Evolutionary conservation across 2,797 vertebrate genomes (phyloP).

Genomic region (Lemur catta): DNA sequence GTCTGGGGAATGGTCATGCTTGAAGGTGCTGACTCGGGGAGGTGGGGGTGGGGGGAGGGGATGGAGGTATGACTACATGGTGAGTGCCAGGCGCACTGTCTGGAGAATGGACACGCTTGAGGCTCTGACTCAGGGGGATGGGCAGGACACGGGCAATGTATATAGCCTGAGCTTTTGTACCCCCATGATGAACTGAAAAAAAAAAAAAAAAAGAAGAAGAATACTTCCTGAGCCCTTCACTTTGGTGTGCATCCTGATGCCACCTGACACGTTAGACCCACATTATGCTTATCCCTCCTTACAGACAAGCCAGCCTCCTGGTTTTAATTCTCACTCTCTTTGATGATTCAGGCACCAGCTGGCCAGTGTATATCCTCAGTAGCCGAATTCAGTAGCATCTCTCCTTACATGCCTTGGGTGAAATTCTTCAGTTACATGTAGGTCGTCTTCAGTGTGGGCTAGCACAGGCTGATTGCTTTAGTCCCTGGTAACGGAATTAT

Average conservation of each 20-base stretch:
- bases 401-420: background rate
- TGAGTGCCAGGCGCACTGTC: too few species aligned
- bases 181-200: too few species aligned
- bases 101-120: too few species aligned
- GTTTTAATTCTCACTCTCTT: background rate
- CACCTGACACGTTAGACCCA: background rate
- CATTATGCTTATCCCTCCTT: background rate
- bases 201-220: too few species aligned
- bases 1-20: too few species aligned
- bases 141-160: too few species aligned
- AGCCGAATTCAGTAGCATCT: background rate
- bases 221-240: background rate
- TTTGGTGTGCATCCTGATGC: background rate
- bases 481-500: background rate
- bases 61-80: too few species aligned
- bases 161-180: too few species aligned
- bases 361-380: background rate
- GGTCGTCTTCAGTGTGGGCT: background rate
- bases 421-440: background rate
- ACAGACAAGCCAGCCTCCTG: background rate
- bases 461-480: background rate
- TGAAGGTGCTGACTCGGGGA: too few species aligned
- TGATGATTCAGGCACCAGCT: background rate
- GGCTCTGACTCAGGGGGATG: too few species aligned
- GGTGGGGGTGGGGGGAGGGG: too few species aligned